A percentile compares a stretch with the other conserved stretches of the same genome.
phyloP scores from a whole-genome alignment of 2,113 vertebrate species.

The Solenodon paradoxus region DNA sequence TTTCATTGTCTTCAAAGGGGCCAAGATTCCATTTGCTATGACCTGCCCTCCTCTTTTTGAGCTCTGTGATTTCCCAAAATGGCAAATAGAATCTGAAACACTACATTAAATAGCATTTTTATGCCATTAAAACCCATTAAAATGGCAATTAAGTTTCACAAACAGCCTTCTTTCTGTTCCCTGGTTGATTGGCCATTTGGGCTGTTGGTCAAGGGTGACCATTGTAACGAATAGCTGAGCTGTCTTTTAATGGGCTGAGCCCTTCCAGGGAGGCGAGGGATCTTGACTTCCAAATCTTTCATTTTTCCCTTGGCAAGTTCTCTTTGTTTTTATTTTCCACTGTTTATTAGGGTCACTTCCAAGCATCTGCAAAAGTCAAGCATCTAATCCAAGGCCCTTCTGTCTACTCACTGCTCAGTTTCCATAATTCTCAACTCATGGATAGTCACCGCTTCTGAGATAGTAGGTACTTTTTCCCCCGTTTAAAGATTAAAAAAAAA shows the following conservation, averaged over 20 bases:
- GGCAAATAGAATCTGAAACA: slow-evolving; percentile 66
- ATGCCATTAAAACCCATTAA: slow-evolving; percentile 77
- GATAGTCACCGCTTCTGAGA: background rate
- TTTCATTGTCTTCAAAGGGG: background rate
- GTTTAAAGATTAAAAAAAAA: too few relatives aligned
- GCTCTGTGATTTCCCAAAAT: slow-evolving; percentile 54
- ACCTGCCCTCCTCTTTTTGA: slow-evolving; percentile 37
- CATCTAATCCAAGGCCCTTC: background rate
- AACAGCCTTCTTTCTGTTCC: slow-evolving; percentile 79
- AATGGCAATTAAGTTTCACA: slow-evolving; percentile 80
- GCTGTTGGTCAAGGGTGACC: slow-evolving; percentile 23
- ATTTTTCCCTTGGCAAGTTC: background rate
- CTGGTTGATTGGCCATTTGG: slow-evolving; percentile 76
- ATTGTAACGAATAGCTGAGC: slow-evolving; percentile 47
- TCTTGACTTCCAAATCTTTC: background rate
- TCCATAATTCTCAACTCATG: background rate
- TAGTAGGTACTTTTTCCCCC: background rate
- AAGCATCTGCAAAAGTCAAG: background rate
- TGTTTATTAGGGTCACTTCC: background rate
- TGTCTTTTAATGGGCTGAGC: background rate
- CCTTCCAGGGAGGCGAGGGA: background rate
- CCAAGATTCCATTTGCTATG: background rate
- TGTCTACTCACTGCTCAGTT: background rate
- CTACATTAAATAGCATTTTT: slow-evolving; percentile 79
- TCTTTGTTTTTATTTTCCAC: background rate